Percentiles rank a stretch among this genome's conserved stretches.
These are phyloP conservation scores for Synergus japonicus DNA, from an alignment of 2,888 invertebrate genomes.

Conservation along the genomic window DNA sequence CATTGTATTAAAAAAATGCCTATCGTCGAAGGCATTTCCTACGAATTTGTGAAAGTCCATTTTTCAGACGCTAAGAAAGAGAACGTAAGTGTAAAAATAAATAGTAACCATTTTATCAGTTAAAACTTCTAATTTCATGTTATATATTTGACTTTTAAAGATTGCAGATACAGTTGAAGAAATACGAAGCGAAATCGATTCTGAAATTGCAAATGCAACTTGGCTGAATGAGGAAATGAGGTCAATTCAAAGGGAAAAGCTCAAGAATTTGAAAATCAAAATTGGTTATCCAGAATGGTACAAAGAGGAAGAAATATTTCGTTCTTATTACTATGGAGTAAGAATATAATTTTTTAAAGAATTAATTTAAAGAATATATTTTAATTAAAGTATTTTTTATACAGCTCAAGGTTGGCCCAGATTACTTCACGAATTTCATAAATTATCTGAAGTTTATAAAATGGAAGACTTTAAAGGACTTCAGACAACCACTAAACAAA, in stretches of 20 bases:
- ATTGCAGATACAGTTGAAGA: neutral
- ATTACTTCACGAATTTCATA: conserved; percentile 16
- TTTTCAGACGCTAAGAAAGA: neutral
- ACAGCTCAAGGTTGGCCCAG: neutral
- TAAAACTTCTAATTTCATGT: neutral
- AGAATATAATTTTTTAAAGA: neutral
- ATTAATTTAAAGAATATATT: neutral
- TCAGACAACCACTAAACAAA: neutral
- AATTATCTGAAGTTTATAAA: neutral
- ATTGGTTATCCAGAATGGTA: conserved; percentile 42
- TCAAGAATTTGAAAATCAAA: conserved; percentile 4
- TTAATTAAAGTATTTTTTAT: neutral
- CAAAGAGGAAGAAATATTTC: neutral
- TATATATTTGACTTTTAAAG: neutral
- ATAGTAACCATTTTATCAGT: too few species aligned
- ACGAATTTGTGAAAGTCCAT: neutral
- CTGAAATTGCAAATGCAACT: conserved; percentile 1
- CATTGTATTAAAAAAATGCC: conserved; percentile 7
- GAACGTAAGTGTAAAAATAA: neutral
- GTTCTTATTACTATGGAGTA: conserved; percentile 21
- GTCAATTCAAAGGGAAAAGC: neutral
- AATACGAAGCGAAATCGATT: conserved; percentile 34
- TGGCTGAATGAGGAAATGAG: conserved; percentile 22
- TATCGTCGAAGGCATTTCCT: neutral
- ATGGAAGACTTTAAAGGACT: conserved; percentile 2